phyloP scores from a whole-genome alignment of 2,113 vertebrate genomes.

The Megaceryle maxima region DNA sequence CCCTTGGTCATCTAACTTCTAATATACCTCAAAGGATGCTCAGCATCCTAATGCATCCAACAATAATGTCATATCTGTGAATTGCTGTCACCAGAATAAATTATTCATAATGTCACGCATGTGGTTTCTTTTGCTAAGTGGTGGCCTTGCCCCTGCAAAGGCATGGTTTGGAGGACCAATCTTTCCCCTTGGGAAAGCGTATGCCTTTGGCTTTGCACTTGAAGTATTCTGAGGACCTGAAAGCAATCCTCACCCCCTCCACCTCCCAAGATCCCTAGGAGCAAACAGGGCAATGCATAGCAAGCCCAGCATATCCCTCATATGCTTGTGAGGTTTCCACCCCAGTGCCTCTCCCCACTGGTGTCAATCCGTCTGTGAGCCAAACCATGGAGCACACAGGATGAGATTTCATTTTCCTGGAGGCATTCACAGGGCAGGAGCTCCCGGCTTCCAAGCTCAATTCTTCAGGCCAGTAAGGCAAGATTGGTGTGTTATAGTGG shows the following conservation, averaged over 20 bases:
- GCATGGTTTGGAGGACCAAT: background rate
- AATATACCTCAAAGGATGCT: background rate
- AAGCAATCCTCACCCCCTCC: fast-evolving
- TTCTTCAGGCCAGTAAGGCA: background rate
- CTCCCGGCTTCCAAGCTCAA: background rate
- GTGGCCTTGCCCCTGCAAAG: background rate
- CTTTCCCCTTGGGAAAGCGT: background rate
- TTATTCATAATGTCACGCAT: background rate
- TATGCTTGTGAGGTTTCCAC: fast-evolving
- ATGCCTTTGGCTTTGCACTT: background rate
- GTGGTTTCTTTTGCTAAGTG: background rate
- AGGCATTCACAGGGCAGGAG: background rate
- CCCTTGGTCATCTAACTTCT: background rate
- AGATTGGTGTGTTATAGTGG: background rate
- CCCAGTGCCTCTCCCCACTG: fast-evolving
- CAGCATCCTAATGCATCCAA: background rate
- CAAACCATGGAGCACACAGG: background rate
- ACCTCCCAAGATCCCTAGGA: background rate
- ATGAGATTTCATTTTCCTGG: background rate
- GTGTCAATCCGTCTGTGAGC: fast-evolving
- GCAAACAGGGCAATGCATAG: background rate
- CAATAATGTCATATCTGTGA: background rate
- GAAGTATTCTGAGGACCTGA: background rate
- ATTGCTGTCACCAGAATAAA: background rate
- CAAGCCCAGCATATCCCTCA: no score